Conservation (phyloP, 2,113 vertebrate species). For the Anser cygnoides region DNA sequence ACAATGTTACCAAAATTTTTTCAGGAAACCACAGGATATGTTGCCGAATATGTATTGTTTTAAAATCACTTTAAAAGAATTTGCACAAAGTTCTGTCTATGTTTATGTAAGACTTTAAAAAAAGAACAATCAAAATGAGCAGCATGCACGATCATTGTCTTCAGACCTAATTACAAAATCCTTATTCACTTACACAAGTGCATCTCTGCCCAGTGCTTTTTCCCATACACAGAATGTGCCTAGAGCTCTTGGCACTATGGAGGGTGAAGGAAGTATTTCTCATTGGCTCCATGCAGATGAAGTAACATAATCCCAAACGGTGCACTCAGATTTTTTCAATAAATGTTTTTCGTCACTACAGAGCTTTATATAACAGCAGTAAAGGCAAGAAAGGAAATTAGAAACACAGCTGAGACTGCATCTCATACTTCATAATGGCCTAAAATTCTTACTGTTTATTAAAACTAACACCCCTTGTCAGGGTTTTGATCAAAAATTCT, state of each 20-base stretch:
- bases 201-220: not conserved
- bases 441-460: conserved; percentile 79
- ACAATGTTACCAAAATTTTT: not conserved
- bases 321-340: conserved; percentile 76
- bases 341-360: conserved; percentile 73
- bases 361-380: conserved; percentile 78
- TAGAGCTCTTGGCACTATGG: not conserved
- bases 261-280: not conserved
- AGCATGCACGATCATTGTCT: conserved; percentile 11
- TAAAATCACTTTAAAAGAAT: conserved; percentile 31
- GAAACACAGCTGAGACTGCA: conserved; percentile 73
- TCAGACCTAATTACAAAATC: conserved; percentile 42
- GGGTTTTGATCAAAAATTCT: conserved; percentile 71
- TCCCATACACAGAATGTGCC: not conserved
- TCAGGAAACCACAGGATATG: not conserved
- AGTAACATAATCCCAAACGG: conserved; percentile 67
- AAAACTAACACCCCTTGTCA: conserved; percentile 79
- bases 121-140: not conserved
- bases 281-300: conserved; percentile 61
- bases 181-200: not conserved
- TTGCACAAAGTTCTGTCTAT: not conserved
- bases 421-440: conserved; percentile 77
- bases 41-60: not conserved
- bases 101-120: conserved; percentile 30
- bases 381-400: conserved; percentile 81